phyloP scores from a whole-genome alignment of 2,797 vertebrate species.

The Urosaurus nigricauda region DNA sequence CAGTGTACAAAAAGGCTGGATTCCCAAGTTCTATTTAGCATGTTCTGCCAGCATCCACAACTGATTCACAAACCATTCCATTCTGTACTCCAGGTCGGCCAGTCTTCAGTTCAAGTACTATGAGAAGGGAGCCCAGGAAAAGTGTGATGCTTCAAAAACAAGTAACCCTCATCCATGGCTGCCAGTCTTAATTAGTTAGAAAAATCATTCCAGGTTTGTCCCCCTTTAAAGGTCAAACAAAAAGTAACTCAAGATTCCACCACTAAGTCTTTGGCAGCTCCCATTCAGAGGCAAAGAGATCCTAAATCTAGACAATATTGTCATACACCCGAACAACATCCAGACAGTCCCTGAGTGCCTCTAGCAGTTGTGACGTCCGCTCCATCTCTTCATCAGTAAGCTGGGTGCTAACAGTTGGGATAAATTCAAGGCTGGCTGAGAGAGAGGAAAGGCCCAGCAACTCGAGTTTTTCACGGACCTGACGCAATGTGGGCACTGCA shows the following conservation, averaged over 20 bases:
- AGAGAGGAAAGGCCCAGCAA: slow-evolving; percentile 79
- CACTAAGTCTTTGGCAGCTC: background rate
- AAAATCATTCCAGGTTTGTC: background rate
- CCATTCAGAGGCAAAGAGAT: background rate
- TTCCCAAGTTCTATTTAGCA: background rate
- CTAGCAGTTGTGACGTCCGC: slow-evolving; percentile 81
- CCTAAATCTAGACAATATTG: slow-evolving; percentile 82
- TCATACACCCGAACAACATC: slow-evolving; percentile 90
- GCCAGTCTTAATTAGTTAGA: background rate
- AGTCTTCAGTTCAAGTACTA: background rate
- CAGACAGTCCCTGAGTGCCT: slow-evolving; percentile 78
- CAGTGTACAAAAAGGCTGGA: background rate
- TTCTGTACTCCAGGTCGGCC: background rate
- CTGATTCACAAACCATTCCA: background rate
- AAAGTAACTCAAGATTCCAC: background rate
- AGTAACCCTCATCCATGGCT: background rate
- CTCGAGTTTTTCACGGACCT: slow-evolving; percentile 82
- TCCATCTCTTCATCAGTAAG: slow-evolving; percentile 82
- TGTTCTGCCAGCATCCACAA: background rate
- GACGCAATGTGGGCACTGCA: slow-evolving; percentile 76
- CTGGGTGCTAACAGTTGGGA: slow-evolving; percentile 74
- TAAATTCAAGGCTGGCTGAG: slow-evolving; percentile 83
- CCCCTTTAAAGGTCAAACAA: background rate
- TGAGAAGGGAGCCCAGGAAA: background rate
- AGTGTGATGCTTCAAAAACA: background rate